Evolutionary conservation across 92 coral and sea anemone genomes (phyloP).

Genomic region (Zoanthus sociatus): DNA sequence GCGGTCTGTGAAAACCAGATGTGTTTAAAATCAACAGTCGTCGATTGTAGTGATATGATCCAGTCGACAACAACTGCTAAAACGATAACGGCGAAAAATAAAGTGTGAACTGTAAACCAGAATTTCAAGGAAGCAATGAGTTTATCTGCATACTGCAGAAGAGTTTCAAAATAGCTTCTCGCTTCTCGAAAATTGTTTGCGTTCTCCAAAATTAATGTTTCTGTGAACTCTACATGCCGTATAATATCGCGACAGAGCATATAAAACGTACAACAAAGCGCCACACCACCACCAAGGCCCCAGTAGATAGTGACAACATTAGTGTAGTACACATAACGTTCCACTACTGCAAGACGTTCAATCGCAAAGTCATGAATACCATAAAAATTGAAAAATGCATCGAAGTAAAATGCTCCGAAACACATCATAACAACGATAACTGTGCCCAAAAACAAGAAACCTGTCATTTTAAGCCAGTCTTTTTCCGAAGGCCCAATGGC

Average conservation of each 20-base stretch:
- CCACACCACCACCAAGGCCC: constrained; percentile 55
- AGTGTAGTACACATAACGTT: constrained; percentile 40
- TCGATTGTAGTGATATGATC: constrained; percentile 33
- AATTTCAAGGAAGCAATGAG: constrained; percentile 50
- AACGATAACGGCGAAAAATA: constrained; percentile 59
- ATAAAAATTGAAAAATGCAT: constrained; percentile 60
- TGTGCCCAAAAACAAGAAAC: constrained; percentile 53
- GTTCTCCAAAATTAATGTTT: constrained; percentile 48
- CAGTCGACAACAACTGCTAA: constrained; percentile 58
- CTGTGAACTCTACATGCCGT: constrained; percentile 70
- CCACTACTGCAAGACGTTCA: constrained; percentile 13
- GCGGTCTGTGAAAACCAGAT: constrained; percentile 57
- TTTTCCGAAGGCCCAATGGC: constrained; percentile 49
- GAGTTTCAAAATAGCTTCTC: constrained; percentile 65
- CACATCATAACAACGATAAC: constrained; percentile 47
- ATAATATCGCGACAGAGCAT: constrained; percentile 66
- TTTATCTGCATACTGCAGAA: constrained; percentile 66
- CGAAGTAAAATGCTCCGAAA: constrained; percentile 38
- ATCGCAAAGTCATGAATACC: constrained; percentile 61
- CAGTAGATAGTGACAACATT: constrained; percentile 42
- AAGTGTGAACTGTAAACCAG: constrained; percentile 71
- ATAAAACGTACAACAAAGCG: constrained; percentile 66
- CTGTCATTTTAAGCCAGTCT: constrained; percentile 60
- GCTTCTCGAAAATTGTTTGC: constrained; percentile 62
- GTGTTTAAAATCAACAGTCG: constrained; percentile 7